A percentile compares a stretch with the other conserved stretches of the same genome.
phyloP scores from a whole-genome alignment of 2,113 vertebrate genomes.

The Clinocottus analis region DNA sequence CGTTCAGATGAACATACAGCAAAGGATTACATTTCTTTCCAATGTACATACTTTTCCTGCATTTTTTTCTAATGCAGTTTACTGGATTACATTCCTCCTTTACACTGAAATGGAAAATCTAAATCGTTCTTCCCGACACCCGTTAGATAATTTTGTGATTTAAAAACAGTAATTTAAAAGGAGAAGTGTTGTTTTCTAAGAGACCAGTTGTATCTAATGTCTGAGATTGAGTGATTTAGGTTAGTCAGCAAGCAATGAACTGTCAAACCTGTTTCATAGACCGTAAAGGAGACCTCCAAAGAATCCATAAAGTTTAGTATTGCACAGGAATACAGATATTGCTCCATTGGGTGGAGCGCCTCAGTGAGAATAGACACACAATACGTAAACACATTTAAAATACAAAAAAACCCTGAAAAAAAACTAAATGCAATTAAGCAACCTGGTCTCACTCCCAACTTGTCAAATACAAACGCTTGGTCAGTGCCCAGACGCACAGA shows the following conservation, averaged over 20 bases:
- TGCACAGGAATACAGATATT: too few relatives aligned
- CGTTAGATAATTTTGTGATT: slow-evolving; percentile 16
- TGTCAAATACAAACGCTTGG: too few relatives aligned
- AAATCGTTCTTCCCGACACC: slow-evolving; percentile 15
- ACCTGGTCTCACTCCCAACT: too few relatives aligned
- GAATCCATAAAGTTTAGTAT: too few relatives aligned
- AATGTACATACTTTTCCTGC: background rate
- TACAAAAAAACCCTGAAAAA: too few relatives aligned
- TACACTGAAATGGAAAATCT: background rate
- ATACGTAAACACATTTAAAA: too few relatives aligned
- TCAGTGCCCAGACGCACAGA: too few relatives aligned
- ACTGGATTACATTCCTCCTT: background rate
- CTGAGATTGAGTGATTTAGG: background rate
- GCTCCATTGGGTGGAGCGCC: too few relatives aligned
- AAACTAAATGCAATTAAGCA: background rate
- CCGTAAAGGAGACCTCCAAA: background rate
- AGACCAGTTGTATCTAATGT: background rate
- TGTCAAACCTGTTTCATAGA: slow-evolving; percentile 1
- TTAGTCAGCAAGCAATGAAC: background rate
- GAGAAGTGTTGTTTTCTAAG: background rate
- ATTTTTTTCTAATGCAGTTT: background rate
- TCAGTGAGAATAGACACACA: too few relatives aligned
- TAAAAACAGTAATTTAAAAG: background rate
- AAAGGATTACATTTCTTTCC: background rate
- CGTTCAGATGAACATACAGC: background rate